Evolutionary conservation across 2,113 vertebrate genomes (phyloP), one percentile per base, ranked within the genome.

Genomic region (Tinamus guttatus): DNA sequence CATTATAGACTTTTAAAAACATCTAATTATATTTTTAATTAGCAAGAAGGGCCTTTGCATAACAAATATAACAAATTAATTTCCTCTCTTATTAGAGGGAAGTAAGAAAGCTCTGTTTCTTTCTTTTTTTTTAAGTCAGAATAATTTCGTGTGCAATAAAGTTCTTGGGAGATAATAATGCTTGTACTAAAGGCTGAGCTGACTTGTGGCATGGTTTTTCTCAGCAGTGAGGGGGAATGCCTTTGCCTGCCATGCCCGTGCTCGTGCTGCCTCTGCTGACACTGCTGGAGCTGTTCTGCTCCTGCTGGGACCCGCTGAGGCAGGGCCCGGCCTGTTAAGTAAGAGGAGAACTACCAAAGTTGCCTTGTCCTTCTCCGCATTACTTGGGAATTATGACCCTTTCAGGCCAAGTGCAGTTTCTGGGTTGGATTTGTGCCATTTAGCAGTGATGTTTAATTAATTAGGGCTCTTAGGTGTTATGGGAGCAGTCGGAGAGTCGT

Each of bases 1-100:
- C 71, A 79, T 79, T 68, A 69, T 7, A 86, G 7, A 38, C n/a
- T 95, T 94, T 79, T 43, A 17, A 91, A 96, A 97, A 59, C 45
- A 10, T 60, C 87, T 91, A 87, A 94, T 85, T 93, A 67, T 40
- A 7, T 8, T 86, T 97, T 96, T 94, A 97, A 96, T 96, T 93
- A 93, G 8, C 6, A 86, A 93, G 7, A 67, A 76, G 45, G 69
- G 24, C 13, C n/a, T 94, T 83, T 77, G 28, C 17, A 68, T 86
- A 65, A 11, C 17, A 83, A 25, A 38, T 70, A 68, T 85, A 68
- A 11, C 17, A 85, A 28, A 38, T 70, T 60, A 34, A 34, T 36
- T 69, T 34, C 25, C 24, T 80, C 30, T 82, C 5, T 58, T 62
- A 27, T 45, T 78, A 51, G 65, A 63, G 5, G 4, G 68, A 73